These are phyloP conservation scores for Platanista minor DNA, from an alignment of 2,113 vertebrate species.

Conservation along the genomic window DNA sequence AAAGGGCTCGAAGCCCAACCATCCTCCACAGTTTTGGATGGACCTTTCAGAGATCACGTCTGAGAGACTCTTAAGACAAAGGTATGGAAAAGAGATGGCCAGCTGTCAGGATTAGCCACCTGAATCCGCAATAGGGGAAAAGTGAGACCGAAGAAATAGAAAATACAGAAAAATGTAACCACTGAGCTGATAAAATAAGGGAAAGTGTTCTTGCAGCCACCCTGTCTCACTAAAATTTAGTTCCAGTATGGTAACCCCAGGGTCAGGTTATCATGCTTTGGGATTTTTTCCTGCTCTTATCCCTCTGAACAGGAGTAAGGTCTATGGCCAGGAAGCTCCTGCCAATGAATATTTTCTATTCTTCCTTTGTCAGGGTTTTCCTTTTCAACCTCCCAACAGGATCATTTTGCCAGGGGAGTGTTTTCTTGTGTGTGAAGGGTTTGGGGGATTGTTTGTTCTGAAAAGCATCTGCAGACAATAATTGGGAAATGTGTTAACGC, in stretches of 20 bases:
- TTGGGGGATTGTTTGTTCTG: conserved; percentile 53
- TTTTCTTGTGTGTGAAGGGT: conserved; percentile 20
- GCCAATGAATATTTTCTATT: neutral
- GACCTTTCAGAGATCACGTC: neutral
- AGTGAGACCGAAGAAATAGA: neutral
- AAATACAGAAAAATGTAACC: neutral
- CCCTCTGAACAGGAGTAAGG: neutral
- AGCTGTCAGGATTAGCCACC: neutral
- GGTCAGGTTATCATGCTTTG: neutral
- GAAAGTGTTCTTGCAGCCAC: neutral
- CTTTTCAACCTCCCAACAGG: conserved; percentile 36
- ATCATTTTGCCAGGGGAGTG: conserved; percentile 4
- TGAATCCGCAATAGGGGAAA: neutral
- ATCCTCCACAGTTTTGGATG: neutral
- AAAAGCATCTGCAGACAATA: conserved; percentile 49
- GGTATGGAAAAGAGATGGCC: neutral
- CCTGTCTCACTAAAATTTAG: neutral
- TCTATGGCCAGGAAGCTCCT: neutral
- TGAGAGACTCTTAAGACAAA: neutral
- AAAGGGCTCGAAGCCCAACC: neutral
- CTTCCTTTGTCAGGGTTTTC: conserved; percentile 31
- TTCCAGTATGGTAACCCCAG: neutral
- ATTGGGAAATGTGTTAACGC: conserved; percentile 55
- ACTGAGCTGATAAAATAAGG: neutral
- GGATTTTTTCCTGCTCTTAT: neutral